These are phyloP conservation scores for Dorcus parallelipipedus DNA, from an alignment of 2,888 invertebrate species.

Conservation along the genomic window DNA sequence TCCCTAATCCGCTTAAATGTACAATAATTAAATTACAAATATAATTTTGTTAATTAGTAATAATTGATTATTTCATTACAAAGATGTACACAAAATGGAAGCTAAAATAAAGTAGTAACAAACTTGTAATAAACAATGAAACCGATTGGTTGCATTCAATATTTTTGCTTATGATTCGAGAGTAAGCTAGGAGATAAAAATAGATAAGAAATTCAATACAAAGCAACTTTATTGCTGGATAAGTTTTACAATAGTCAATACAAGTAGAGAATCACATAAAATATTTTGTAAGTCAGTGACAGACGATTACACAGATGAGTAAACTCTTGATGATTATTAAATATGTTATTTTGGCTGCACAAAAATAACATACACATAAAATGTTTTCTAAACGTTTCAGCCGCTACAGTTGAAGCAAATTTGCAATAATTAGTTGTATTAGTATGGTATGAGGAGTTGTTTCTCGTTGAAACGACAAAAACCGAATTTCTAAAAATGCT, in stretches of 20 bases:
- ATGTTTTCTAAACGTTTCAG: too few relatives aligned
- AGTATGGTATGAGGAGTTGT: too few relatives aligned
- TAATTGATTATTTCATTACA: too few relatives aligned
- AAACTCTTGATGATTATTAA: not conserved
- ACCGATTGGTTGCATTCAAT: not conserved
- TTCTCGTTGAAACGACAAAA: not conserved
- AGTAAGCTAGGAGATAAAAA: slow-evolving; percentile 3
- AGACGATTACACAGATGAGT: not conserved
- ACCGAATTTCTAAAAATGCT: slow-evolving; percentile 42
- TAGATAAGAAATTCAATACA: slow-evolving; percentile 33
- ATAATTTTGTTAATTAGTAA: too few relatives aligned
- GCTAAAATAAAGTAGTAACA: too few relatives aligned
- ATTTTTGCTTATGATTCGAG: slow-evolving; percentile 9
- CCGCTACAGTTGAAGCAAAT: too few relatives aligned
- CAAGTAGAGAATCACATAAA: slow-evolving; percentile 8
- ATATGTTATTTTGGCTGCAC: too few relatives aligned
- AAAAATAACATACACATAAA: too few relatives aligned
- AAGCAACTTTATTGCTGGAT: slow-evolving; percentile 49
- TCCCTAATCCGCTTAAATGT: too few relatives aligned
- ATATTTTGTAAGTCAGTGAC: not conserved
- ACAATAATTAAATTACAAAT: too few relatives aligned
- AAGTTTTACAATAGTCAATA: slow-evolving; percentile 17
- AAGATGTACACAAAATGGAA: too few relatives aligned
- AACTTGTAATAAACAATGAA: not conserved
- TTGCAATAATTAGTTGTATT: too few relatives aligned